Evolutionary conservation across 1,140 invertebrate genomes (phyloP).

Genomic region (Euura saliciscinereae): DNA sequence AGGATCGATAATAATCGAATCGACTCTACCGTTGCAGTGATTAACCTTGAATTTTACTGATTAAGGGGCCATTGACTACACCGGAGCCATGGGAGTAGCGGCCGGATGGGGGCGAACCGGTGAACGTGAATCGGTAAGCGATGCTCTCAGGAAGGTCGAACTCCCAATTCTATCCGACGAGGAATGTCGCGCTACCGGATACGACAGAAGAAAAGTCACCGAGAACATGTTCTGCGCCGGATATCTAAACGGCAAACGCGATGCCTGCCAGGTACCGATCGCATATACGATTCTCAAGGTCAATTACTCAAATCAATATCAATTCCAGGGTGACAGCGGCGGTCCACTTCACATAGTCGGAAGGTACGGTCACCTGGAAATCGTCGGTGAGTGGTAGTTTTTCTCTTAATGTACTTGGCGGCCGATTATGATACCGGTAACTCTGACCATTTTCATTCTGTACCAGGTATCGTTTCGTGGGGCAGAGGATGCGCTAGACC

Average conservation of each 20-base stretch:
- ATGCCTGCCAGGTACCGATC: constrained; percentile 73
- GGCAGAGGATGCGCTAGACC: constrained; percentile 78
- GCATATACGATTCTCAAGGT: too few relatives aligned
- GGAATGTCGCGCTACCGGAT: constrained; percentile 63
- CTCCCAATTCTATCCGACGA: constrained; percentile 66
- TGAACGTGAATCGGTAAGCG: constrained; percentile 68
- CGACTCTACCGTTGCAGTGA: neutral
- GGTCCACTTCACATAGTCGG: constrained; percentile 61
- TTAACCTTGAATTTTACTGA: constrained; percentile 23
- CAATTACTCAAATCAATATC: neutral
- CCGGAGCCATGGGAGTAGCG: constrained; percentile 69
- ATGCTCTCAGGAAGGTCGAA: constrained; percentile 64
- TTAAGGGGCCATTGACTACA: constrained; percentile 62
- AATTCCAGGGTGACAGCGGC: constrained; percentile 61
- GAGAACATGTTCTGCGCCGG: constrained; percentile 82
- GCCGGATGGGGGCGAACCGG: constrained; percentile 78
- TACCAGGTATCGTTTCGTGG: constrained; percentile 76
- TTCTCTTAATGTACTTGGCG: constrained; percentile 9
- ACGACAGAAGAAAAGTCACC: constrained; percentile 65
- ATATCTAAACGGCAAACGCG: constrained; percentile 69
- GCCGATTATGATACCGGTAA: neutral
- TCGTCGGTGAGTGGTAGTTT: constrained; percentile 59
- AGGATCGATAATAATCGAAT: too few relatives aligned
- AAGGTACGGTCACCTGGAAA: constrained; percentile 55
- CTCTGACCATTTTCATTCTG: neutral